A percentile compares a stretch with the other conserved stretches of the same genome.
phyloP scores from a whole-genome alignment of 2,113 vertebrate genomes.

The Stigmatopora argus region DNA sequence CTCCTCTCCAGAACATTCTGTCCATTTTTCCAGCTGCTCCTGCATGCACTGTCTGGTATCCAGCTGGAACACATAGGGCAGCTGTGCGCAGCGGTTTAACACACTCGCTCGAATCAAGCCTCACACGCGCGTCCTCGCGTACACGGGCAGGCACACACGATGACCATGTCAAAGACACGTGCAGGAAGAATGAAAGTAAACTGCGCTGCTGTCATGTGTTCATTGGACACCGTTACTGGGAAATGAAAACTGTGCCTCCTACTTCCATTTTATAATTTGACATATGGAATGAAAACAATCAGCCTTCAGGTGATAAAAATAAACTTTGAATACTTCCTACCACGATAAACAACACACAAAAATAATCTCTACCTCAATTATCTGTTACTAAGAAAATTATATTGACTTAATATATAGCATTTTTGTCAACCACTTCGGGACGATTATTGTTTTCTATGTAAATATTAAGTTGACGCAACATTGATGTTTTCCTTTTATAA shows the following conservation, averaged over 20 bases:
- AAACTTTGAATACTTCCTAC: not conserved
- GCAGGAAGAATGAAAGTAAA: slow-evolving; percentile 13
- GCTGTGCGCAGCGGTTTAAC: slow-evolving; percentile 52
- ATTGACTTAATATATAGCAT: not conserved
- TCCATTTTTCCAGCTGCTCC: slow-evolving; percentile 66
- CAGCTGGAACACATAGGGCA: slow-evolving; percentile 56
- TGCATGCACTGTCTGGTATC: slow-evolving; percentile 57
- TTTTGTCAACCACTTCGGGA: not conserved
- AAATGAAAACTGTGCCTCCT: slow-evolving; percentile 22
- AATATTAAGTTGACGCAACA: not conserved
- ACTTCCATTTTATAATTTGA: slow-evolving; percentile 6
- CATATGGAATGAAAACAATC: not conserved
- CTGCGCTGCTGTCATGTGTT: not conserved
- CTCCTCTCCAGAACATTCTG: slow-evolving; percentile 60
- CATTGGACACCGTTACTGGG: slow-evolving; percentile 29
- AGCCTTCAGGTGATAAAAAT: slow-evolving; percentile 14
- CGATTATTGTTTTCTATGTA: not conserved
- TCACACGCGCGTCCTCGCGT: slow-evolving; percentile 3
- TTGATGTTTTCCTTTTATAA: no score
- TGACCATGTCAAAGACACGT: slow-evolving; percentile 28
- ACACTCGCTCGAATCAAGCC: slow-evolving; percentile 32
- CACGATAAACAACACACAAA: not conserved
- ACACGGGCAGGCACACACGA: slow-evolving; percentile 13
- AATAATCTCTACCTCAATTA: not conserved
- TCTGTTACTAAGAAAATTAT: not conserved